phyloP scores from a whole-genome alignment of 2,113 vertebrate genomes.

The Apodemus sylvaticus region DNA sequence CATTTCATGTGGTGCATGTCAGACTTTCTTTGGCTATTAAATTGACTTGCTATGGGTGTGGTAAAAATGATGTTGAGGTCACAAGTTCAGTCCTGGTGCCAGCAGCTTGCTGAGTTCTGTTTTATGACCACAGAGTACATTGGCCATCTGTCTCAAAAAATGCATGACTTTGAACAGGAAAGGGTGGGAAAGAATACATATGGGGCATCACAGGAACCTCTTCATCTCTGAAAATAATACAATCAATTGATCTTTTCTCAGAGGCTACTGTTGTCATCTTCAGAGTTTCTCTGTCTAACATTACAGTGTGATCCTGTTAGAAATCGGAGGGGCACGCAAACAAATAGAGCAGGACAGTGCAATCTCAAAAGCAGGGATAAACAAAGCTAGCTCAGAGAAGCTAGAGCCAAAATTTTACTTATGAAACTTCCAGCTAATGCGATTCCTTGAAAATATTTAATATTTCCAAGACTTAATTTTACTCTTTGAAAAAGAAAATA shows the following conservation, averaged over 20 bases:
- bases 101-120: conserved; percentile 58
- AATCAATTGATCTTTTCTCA: conserved; percentile 37
- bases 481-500: background rate
- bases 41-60: conserved; percentile 48
- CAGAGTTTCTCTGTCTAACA: background rate
- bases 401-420: background rate
- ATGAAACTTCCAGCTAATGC: background rate
- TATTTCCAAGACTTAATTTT: background rate
- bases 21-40: conserved; percentile 52
- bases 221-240: conserved; percentile 32
- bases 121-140: conserved; percentile 54
- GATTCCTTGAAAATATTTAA: background rate
- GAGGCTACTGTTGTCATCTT: background rate
- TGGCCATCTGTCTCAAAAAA: conserved; percentile 71
- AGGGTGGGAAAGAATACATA: conserved; percentile 42
- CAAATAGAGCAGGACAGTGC: background rate
- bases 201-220: background rate
- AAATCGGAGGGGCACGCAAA: background rate
- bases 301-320: background rate
- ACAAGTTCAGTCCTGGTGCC: conserved; percentile 70
- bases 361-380: background rate
- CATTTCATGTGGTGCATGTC: conserved; percentile 31
- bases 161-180: conserved; percentile 48
- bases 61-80: conserved; percentile 54
- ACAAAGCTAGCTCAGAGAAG: background rate